phyloP scores from a whole-genome alignment of 2,888 invertebrate genomes.

The Thymelicus acteon region DNA sequence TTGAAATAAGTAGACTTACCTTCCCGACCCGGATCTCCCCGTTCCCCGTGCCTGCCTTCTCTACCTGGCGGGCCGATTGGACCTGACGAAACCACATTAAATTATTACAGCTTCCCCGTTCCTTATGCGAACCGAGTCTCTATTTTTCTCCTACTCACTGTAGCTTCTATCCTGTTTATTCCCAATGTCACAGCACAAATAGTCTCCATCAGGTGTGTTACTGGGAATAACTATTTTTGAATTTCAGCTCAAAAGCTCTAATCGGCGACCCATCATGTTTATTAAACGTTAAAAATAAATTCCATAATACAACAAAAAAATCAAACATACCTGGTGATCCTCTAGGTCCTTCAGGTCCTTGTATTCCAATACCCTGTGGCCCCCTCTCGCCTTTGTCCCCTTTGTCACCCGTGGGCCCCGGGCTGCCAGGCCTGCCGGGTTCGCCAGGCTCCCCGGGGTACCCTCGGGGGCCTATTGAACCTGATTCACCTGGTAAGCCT shows the following conservation, averaged over 20 bases:
- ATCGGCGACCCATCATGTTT: not conserved
- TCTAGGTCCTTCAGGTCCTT: slow-evolving; percentile 89
- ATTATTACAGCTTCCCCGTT: too few relatives aligned
- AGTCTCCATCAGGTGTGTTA: too few relatives aligned
- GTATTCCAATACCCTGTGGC: slow-evolving; percentile 88
- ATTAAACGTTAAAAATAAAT: not conserved
- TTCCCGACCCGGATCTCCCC: slow-evolving; percentile 90
- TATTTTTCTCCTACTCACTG: too few relatives aligned
- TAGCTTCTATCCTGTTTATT: too few relatives aligned
- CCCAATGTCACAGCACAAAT: too few relatives aligned
- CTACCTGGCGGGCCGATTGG: slow-evolving; percentile 87
- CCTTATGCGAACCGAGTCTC: too few relatives aligned
- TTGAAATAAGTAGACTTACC: slow-evolving; percentile 74
- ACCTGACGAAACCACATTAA: slow-evolving; percentile 51
- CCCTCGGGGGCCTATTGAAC: slow-evolving; percentile 87
- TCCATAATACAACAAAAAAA: not conserved
- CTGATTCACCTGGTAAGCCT: slow-evolving; percentile 88
- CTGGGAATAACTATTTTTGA: too few relatives aligned
- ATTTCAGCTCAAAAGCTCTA: too few relatives aligned
- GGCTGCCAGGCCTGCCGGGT: slow-evolving; percentile 87
- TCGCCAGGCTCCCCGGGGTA: slow-evolving; percentile 89
- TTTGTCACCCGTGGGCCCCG: slow-evolving; percentile 86
- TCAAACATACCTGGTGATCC: slow-evolving; percentile 86
- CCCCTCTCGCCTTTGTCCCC: slow-evolving; percentile 91
- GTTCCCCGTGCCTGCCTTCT: slow-evolving; percentile 90